Evolutionary conservation across 2,113 vertebrate genomes (phyloP).

Genomic region (Xyliphius kryptos): DNA sequence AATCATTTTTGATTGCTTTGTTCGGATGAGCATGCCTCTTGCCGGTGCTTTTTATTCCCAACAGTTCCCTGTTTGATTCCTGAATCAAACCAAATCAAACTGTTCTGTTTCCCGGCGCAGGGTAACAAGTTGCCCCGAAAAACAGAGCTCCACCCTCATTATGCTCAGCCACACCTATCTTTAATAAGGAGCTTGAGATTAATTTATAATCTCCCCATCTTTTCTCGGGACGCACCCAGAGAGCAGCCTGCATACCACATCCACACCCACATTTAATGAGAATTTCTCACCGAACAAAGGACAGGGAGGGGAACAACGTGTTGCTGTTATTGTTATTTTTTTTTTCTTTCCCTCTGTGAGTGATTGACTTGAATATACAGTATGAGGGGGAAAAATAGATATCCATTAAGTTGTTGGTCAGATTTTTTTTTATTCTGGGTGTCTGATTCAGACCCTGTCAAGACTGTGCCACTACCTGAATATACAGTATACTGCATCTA

Average conservation of each 20-base stretch:
- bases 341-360: too few relatives aligned
- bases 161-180: slow-evolving; percentile 21
- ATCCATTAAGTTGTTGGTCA: too few relatives aligned
- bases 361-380: neutral
- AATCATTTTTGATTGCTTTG: neutral
- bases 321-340: slow-evolving; percentile 17
- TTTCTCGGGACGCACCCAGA: neutral
- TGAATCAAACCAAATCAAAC: neutral
- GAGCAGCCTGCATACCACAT: slow-evolving; percentile 11
- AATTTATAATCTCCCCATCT: neutral
- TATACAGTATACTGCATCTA: too few relatives aligned
- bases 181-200: slow-evolving; percentile 19
- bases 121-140: slow-evolving; percentile 20
- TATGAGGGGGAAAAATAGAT: too few relatives aligned
- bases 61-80: slow-evolving; percentile 36
- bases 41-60: slow-evolving; percentile 44
- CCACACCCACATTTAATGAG: slow-evolving; percentile 28
- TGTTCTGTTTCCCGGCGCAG: neutral
- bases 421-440: too few relatives aligned
- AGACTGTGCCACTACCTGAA: too few relatives aligned
- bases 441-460: too few relatives aligned
- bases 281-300: neutral
- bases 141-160: slow-evolving; percentile 9
- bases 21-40: slow-evolving; percentile 29
- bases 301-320: neutral